Conservation (phyloP, 2,113 vertebrate species). For the Pluvianellus socialis region DNA sequence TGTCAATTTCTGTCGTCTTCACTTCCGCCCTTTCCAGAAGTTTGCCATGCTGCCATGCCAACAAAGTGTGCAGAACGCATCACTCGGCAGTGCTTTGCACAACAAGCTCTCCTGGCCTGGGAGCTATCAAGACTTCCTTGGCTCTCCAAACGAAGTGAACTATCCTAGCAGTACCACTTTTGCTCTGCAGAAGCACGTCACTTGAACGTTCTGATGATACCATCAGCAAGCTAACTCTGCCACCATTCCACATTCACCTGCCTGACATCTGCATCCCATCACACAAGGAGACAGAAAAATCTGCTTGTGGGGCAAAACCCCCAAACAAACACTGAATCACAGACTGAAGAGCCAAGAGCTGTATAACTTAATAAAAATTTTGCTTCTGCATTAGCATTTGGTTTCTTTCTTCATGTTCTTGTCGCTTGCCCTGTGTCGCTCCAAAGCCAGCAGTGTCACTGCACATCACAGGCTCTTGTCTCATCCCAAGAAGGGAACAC, state of each 20-base stretch:
- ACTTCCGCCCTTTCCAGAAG: constrained; percentile 13
- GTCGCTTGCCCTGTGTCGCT: accelerated
- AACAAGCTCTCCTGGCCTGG: not conserved
- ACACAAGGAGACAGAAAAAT: not conserved
- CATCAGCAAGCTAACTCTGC: not conserved
- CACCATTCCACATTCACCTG: not conserved
- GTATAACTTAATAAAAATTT: not conserved
- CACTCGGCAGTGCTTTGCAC: not conserved
- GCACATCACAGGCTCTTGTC: not conserved
- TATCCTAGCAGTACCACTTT: not conserved
- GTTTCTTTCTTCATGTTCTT: not conserved
- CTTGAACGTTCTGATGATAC: not conserved
- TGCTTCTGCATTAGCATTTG: not conserved
- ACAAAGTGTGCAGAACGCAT: not conserved
- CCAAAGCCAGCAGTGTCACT: not conserved
- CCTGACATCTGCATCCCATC: not conserved
- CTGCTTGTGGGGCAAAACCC: not conserved
- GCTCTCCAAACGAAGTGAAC: not conserved
- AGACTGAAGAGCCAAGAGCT: not conserved
- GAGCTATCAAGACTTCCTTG: not conserved
- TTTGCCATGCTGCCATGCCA: not conserved
- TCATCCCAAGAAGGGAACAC: not conserved
- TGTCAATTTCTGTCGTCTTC: not conserved
- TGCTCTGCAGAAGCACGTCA: not conserved
- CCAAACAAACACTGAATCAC: not conserved